Base-by-base conservation (phyloP, 2,888 invertebrate species). In the Acronicta leporina region DNA sequence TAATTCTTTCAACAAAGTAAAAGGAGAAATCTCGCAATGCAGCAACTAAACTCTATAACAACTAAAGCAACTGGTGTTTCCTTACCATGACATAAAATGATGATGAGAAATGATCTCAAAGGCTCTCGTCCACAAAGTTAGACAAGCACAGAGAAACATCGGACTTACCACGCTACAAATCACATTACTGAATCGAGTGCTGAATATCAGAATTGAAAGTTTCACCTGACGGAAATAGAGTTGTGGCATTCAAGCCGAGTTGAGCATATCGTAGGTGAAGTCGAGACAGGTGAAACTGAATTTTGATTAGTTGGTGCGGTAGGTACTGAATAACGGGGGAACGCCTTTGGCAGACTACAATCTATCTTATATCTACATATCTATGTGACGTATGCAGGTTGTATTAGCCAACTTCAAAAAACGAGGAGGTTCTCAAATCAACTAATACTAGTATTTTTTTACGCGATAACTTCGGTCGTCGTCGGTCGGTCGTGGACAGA, bases 121-220 rank as follows among this genome's bases (percentile, higher is more conserved):
- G 35, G 25, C 4, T 4, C 3, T 40, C 4, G n/a, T 9, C n/a
- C 38, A 11, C 45, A 15, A 54, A 50, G 40, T 50, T 63, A 2
- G 10, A 8, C 13, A 3, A 30, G 3, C 43, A 30, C 35, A 44
- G 52, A 63, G 70, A 48, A 13, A 38, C 41, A 20, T 9, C 27
- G 16, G 47, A 10, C 4, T 3, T 3, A 20, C 47, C 35, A 13
- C 33, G 33, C 40, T 46, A 6, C 7, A 63, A 70, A 66, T 70
- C 0, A 54, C 70, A 63, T 55, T 66, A 55, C 42, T 15, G 11
- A 6, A 35, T 51, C 30, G 9, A 47, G 55, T 40, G 46, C 15
- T 40, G 40, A 50, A 63, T 64, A 63, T 47, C 14, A 20, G 35
- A 63, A 63, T 55, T 70, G 38, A 10, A 50, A 46, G 71, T 33